A percentile compares a stretch with the other conserved stretches of the same genome.
Conservation (phyloP, 2,797 vertebrate species). For the Lagodon rhomboides region DNA sequence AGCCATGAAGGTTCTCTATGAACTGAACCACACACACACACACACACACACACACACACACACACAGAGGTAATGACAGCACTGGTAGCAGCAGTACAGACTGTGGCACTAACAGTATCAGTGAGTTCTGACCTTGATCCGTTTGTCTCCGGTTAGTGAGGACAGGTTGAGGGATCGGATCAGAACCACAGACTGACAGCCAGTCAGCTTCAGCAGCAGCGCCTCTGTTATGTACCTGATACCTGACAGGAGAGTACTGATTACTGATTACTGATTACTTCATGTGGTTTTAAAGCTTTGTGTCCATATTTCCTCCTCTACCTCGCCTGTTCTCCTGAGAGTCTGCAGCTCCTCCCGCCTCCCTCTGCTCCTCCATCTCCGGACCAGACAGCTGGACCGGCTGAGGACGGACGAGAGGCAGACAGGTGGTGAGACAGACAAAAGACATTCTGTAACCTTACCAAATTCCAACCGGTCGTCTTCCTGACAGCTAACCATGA, state of each 20-base stretch:
- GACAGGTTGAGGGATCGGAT: slow-evolving; percentile 26
- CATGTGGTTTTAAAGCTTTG: neutral
- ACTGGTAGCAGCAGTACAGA: too few species aligned
- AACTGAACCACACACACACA: slow-evolving; percentile 23
- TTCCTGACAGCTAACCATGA: too few species aligned
- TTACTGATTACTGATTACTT: too few species aligned
- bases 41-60: slow-evolving; percentile 16
- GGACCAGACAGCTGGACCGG: neutral
- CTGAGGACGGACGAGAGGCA: neutral
- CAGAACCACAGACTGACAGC: slow-evolving; percentile 1
- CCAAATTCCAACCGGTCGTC: too few species aligned
- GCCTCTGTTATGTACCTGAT: slow-evolving; percentile 31
- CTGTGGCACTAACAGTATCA: neutral
- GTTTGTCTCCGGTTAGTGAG: slow-evolving; percentile 4
- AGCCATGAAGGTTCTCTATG: slow-evolving; percentile 38
- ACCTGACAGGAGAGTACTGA: slow-evolving; percentile 2
- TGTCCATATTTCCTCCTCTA: neutral
- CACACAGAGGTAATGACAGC: neutral
- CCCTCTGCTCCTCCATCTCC: slow-evolving; percentile 25
- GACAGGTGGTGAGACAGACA: neutral
- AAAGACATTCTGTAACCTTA: too few species aligned
- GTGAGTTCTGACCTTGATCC: slow-evolving; percentile 20
- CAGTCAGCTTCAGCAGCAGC: slow-evolving; percentile 19
- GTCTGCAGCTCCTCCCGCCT: neutral
- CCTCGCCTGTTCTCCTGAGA: slow-evolving; percentile 13